Evolutionary conservation across 2,113 vertebrate genomes (phyloP).

Genomic region (Sphyrna mokarran): DNA sequence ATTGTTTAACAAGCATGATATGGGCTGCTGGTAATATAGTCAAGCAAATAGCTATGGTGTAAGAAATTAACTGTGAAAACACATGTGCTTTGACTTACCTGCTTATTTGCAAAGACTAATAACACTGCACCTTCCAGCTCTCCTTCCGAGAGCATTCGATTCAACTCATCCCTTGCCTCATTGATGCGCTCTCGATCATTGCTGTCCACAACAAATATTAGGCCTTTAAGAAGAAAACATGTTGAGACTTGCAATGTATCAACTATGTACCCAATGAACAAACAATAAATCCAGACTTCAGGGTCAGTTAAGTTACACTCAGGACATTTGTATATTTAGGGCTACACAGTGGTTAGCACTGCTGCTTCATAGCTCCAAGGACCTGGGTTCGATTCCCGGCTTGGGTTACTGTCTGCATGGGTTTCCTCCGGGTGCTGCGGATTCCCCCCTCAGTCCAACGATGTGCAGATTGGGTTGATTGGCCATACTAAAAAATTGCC

Average conservation of each 20-base stretch:
- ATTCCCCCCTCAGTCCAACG: too few relatives aligned
- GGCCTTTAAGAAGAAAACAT: constrained; percentile 48
- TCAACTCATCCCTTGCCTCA: constrained; percentile 68
- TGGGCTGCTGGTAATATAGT: neutral
- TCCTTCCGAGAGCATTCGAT: constrained; percentile 67
- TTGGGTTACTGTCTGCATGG: too few relatives aligned
- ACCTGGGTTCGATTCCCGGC: too few relatives aligned
- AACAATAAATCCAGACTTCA: neutral
- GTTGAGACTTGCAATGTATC: neutral
- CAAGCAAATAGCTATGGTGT: neutral
- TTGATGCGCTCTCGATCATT: constrained; percentile 68
- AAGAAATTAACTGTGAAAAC: neutral
- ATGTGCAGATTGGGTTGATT: too few relatives aligned
- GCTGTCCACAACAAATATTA: constrained; percentile 78
- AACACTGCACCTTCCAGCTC: constrained; percentile 66
- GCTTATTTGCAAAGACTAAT: constrained; percentile 75
- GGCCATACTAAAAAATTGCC: too few relatives aligned
- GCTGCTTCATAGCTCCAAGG: too few relatives aligned
- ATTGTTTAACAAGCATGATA: neutral
- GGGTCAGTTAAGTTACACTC: neutral
- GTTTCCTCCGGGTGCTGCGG: too few relatives aligned
- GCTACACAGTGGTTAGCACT: too few relatives aligned
- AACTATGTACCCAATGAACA: neutral
- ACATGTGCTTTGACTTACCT: constrained; percentile 50
- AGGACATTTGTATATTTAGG: neutral